Conservation (phyloP, 2,888 invertebrate genomes). For the Limnephilus rhombicus region DNA sequence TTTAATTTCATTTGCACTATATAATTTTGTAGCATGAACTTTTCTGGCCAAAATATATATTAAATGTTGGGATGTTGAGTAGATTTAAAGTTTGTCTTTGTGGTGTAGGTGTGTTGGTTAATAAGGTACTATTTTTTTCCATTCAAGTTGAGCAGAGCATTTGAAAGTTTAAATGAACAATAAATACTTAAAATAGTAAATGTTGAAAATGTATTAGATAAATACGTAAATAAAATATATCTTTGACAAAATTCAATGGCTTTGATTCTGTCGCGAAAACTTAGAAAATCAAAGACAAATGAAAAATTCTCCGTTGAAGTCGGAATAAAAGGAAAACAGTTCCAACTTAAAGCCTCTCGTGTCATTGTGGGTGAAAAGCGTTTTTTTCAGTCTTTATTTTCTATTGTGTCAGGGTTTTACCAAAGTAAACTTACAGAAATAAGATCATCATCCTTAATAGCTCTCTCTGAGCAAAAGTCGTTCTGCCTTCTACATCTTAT, state of each 20-base stretch:
- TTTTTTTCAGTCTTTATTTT: background rate
- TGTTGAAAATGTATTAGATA: background rate
- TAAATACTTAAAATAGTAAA: background rate
- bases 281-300: background rate
- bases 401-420: slow-evolving; percentile 1
- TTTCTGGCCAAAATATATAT: too few relatives aligned
- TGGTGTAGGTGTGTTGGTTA: too few relatives aligned
- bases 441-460: slow-evolving; percentile 9
- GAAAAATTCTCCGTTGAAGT: background rate
- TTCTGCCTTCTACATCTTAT: background rate
- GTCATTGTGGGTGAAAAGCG: background rate
- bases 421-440: slow-evolving; percentile 15
- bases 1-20: too few relatives aligned
- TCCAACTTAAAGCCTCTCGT: background rate
- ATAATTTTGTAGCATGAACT: too few relatives aligned
- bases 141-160: background rate
- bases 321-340: background rate
- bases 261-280: background rate
- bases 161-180: background rate
- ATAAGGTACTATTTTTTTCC: too few relatives aligned
- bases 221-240: background rate
- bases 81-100: too few relatives aligned
- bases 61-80: too few relatives aligned
- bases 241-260: background rate
- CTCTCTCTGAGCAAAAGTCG: background rate